Conservation (phyloP, 2,888 invertebrate genomes). For the Celastrina argiolus region DNA sequence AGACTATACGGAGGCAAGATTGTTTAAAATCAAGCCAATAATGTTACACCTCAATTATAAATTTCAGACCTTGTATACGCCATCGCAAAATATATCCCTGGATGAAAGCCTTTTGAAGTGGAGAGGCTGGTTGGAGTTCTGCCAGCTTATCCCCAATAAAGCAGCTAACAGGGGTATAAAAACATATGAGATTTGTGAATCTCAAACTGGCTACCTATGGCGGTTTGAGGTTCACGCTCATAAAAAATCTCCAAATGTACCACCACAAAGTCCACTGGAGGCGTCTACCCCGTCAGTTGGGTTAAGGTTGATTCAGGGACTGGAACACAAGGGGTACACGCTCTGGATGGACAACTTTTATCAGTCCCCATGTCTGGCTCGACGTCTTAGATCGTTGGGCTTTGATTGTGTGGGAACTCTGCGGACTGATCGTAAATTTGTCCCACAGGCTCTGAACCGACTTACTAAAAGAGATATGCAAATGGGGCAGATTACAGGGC, state of each 20-base stretch:
- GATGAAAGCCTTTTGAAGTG: conserved; percentile 23
- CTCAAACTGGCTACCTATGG: conserved; percentile 29
- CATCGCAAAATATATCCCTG: conserved; percentile 23
- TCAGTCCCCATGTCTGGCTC: conserved; percentile 27
- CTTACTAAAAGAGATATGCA: conserved; percentile 6
- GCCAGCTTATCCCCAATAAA: conserved; percentile 34
- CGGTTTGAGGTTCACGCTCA: conserved; percentile 30
- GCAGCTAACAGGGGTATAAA: conserved; percentile 34
- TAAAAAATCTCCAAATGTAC: neutral
- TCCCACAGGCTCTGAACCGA: conserved; percentile 15
- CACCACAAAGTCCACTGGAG: conserved; percentile 6
- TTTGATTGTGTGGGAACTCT: conserved; percentile 28
- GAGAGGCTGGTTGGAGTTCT: conserved; percentile 24
- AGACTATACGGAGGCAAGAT: conserved; percentile 24
- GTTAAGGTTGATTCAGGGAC: conserved; percentile 26
- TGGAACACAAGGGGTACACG: conserved; percentile 30
- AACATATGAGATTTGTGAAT: conserved; percentile 38
- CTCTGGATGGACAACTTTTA: conserved; percentile 39
- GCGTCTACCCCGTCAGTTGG: conserved; percentile 28
- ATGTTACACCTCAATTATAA: conserved; percentile 26
- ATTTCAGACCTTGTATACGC: conserved; percentile 28
- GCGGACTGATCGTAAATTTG: conserved; percentile 22
- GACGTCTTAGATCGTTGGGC: conserved; percentile 9
- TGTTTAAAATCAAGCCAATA: conserved; percentile 29
- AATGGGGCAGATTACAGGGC: neutral